phyloP scores from a whole-genome alignment of 2,113 vertebrate species.

The Dipodomys spectabilis region DNA sequence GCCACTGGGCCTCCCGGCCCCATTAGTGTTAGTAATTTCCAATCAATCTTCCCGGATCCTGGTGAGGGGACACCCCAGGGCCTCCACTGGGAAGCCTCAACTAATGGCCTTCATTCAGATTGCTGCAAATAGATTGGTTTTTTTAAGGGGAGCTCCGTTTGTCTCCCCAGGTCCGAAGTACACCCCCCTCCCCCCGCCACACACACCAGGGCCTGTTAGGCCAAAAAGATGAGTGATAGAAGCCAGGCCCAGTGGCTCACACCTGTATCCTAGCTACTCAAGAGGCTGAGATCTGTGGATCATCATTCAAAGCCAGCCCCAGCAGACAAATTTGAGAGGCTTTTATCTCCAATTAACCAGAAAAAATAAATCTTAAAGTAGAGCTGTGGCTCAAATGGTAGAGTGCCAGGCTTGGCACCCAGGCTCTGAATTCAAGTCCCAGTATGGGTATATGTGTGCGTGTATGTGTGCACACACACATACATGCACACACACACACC shows the following conservation, averaged over 20 bases:
- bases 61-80: slow-evolving; percentile 83
- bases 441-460: too few species aligned
- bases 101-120: slow-evolving; percentile 89
- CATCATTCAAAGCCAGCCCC: too few species aligned
- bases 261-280: too few species aligned
- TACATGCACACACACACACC: too few species aligned
- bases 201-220: slow-evolving; percentile 66
- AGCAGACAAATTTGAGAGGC: too few species aligned
- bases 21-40: slow-evolving; percentile 89
- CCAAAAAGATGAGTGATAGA: slow-evolving; percentile 60
- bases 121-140: slow-evolving; percentile 86
- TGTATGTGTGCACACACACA: too few species aligned
- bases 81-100: slow-evolving; percentile 79
- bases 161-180: slow-evolving; percentile 78
- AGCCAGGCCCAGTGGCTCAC: background rate
- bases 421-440: too few species aligned
- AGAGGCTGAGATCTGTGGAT: too few species aligned
- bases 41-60: slow-evolving; percentile 86
- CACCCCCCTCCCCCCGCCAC: slow-evolving; percentile 18
- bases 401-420: background rate
- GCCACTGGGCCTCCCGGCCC: slow-evolving; percentile 81
- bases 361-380: too few species aligned
- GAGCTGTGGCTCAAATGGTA: background rate
- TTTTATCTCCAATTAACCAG: too few species aligned
- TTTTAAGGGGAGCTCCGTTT: slow-evolving; percentile 82